Conservation (phyloP, 2,113 vertebrate species). For the Poeciliopsis turrubarensis region DNA sequence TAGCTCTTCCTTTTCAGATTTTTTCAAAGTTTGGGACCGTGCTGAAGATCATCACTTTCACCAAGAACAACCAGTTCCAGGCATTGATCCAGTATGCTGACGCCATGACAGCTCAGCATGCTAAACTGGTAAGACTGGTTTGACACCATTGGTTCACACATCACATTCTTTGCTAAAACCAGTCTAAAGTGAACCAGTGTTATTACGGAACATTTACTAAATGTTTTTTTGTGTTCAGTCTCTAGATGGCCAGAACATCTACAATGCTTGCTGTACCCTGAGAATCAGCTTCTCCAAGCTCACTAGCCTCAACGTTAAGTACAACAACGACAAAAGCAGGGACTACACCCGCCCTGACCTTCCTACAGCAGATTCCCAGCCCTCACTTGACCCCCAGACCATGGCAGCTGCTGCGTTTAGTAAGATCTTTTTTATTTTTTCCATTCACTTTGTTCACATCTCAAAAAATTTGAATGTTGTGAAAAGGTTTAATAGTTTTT, state of each 20-base stretch:
- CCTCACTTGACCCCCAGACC: constrained; percentile 89
- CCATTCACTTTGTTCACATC: neutral
- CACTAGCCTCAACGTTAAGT: constrained; percentile 97
- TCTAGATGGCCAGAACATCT: constrained; percentile 97
- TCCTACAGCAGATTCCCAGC: constrained; percentile 90
- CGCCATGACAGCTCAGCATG: constrained; percentile 90
- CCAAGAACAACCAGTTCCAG: constrained; percentile 98
- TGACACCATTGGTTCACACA: neutral
- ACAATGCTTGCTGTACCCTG: constrained; percentile 96
- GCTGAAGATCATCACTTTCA: constrained; percentile 97
- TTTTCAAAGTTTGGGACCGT: constrained; percentile 98
- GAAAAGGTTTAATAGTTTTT: neutral
- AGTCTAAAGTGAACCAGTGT: neutral
- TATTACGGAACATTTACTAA: neutral
- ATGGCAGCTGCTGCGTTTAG: constrained; percentile 93
- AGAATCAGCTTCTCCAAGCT: constrained; percentile 98
- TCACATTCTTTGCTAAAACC: neutral
- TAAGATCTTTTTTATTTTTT: constrained; percentile 49
- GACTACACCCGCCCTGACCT: constrained; percentile 96
- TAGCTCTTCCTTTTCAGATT: constrained; percentile 79
- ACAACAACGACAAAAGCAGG: constrained; percentile 97
- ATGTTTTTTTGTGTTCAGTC: constrained; percentile 77
- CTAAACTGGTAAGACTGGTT: constrained; percentile 87
- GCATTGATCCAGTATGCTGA: constrained; percentile 94
- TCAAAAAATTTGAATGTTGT: neutral